phyloP scores from a whole-genome alignment of 2,797 vertebrate species.

The Phoxinus dragarum region DNA sequence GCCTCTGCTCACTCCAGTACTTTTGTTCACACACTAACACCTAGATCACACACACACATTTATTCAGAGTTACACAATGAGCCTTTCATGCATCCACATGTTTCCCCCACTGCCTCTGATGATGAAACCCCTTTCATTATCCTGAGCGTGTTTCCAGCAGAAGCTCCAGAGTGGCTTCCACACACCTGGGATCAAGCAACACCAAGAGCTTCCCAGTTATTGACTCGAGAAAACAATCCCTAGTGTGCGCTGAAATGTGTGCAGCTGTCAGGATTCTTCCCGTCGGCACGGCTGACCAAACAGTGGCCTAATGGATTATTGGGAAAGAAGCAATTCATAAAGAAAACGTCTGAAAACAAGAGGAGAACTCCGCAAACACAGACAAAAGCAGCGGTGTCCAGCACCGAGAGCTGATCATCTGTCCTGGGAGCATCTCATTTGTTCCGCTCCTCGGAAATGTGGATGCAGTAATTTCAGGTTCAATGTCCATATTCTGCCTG shows the following conservation, averaged over 20 bases:
- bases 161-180: not conserved
- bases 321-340: constrained; percentile 40
- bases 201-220: not conserved
- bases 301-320: constrained; percentile 29
- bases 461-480: constrained; percentile 6
- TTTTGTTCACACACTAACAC: not conserved
- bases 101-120: not conserved
- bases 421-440: not conserved
- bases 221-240: not conserved
- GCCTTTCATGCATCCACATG: not conserved
- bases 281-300: constrained; percentile 47
- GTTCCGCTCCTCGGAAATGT: not conserved
- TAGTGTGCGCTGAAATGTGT: not conserved
- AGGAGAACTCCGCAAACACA: not conserved
- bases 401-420: constrained; percentile 29
- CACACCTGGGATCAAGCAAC: not conserved
- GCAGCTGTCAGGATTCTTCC: not conserved
- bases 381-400: constrained; percentile 18
- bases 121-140: not conserved
- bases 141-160: not conserved
- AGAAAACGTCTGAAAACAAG: constrained; percentile 27
- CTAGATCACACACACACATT: not conserved
- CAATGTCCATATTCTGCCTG: not conserved
- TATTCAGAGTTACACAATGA: not conserved
- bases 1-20: not conserved